Evolutionary conservation across 2,888 invertebrate species (phyloP), one percentile per base, ranked within the genome.

Genomic region (Agonopterix heracliana): DNA sequence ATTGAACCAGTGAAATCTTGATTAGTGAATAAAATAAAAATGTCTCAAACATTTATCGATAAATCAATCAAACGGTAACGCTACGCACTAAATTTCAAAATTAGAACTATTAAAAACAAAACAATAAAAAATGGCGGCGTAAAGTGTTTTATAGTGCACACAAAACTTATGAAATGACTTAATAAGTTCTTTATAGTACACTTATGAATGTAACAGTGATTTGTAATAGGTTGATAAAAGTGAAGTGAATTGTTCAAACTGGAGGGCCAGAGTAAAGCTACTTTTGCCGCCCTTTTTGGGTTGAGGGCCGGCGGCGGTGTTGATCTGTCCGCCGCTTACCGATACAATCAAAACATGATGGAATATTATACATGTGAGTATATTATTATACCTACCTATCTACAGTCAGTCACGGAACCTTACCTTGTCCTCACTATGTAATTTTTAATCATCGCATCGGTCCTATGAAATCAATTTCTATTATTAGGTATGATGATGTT

Each of bases 281-380:
- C 91, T 68, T 89, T 91, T 73, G 92, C 93, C 84, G 91, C 91
- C 90, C 90, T 91, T 66, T 88, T 89, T 57, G 89, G 91, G 81
- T 89, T 92, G 72, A 90, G 92, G 89, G 90, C 90, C 75, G 90
- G 90, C 82, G 90, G 91, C 67, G 92, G 93, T 62, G 95, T 97
- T 93, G 97, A 97, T 89, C 92, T 97, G 71, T 95, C 96, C 77
- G 96, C 96, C 74, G 96, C 97, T 70, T 97, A 97, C 88, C 92
- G 97, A 71, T 97, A 97, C 91, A 98, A 97, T 89, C 97, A 97
- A 78, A 97, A 97, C 85, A 97, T 98, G 97, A 97, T 98, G 98
- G 98, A 98, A 91, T 98, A 98, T 90, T 98, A 98, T 79, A 97
- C 98, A 83, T 98, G 96, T 96, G 93, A 96, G 95, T 84, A 49